Evolutionary conservation across 1,140 invertebrate genomes (phyloP).

Genomic region (Fopius arisanus): DNA sequence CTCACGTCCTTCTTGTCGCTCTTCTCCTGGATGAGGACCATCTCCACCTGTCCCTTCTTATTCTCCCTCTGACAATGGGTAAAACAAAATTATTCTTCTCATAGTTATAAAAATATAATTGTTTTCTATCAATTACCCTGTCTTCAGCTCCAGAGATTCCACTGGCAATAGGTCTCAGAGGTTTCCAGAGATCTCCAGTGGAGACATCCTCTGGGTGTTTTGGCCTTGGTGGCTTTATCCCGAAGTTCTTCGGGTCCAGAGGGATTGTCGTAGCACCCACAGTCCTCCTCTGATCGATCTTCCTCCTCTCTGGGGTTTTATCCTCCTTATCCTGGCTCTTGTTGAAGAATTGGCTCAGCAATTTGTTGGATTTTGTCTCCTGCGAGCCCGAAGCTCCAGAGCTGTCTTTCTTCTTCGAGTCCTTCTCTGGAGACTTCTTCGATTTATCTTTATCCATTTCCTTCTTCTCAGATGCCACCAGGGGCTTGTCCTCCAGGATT

Average conservation of each 20-base stretch:
- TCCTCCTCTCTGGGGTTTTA: slow-evolving; percentile 52
- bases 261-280: slow-evolving; percentile 77
- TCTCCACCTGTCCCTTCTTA: slow-evolving; percentile 73
- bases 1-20: slow-evolving; percentile 71
- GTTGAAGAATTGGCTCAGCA: slow-evolving; percentile 55
- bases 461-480: slow-evolving; percentile 62
- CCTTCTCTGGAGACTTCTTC: slow-evolving; percentile 57
- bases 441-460: slow-evolving; percentile 58
- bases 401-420: slow-evolving; percentile 35
- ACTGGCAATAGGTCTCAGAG: slow-evolving; percentile 74
- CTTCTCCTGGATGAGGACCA: slow-evolving; percentile 70
- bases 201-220: slow-evolving; percentile 66
- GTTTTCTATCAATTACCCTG: slow-evolving; percentile 68
- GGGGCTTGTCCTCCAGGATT: slow-evolving; percentile 69
- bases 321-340: slow-evolving; percentile 52
- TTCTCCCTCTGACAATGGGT: slow-evolving; percentile 70
- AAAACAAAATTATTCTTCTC: slow-evolving; percentile 39
- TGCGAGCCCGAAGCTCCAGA: slow-evolving; percentile 32
- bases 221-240: slow-evolving; percentile 68
- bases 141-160: slow-evolving; percentile 69
- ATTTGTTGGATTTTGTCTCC: slow-evolving; percentile 52
- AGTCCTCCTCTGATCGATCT: slow-evolving; percentile 70
- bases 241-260: slow-evolving; percentile 74
- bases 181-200: slow-evolving; percentile 80
- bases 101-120: too few relatives aligned